Conservation (phyloP, 2,888 invertebrate genomes). For the Macrosiphum euphorbiae region DNA sequence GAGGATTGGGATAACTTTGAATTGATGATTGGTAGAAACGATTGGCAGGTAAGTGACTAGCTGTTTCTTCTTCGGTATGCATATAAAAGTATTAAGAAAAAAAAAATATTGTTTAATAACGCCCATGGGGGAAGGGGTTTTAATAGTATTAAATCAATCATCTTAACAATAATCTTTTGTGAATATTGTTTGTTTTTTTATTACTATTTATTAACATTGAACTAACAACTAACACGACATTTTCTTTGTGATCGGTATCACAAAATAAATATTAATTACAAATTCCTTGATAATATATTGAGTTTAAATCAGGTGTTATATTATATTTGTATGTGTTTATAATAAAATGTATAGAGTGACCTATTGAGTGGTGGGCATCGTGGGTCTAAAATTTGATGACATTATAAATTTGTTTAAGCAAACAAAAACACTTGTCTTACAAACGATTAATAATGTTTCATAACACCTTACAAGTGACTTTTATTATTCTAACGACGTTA, state of each 20-base stretch:
- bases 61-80: background rate
- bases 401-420: background rate
- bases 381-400: background rate
- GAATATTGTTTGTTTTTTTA: background rate
- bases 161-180: background rate
- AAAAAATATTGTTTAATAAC: background rate
- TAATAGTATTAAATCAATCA: background rate
- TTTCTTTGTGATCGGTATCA: background rate
- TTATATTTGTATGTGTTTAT: background rate
- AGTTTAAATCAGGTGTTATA: background rate
- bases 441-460: background rate
- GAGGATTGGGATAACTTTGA: too few relatives aligned
- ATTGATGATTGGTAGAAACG: too few relatives aligned
- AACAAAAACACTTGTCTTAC: background rate
- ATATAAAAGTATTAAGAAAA: background rate
- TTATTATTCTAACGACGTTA: background rate
- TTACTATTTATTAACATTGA: background rate
- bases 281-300: background rate
- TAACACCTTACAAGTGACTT: slow-evolving; percentile 7
- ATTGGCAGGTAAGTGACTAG: background rate
- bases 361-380: background rate
- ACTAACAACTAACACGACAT: too few relatives aligned
- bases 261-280: background rate
- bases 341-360: background rate
- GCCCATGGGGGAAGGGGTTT: too few relatives aligned